Evolutionary conservation across 2,888 invertebrate genomes (phyloP).

Genomic region (Osedax frankpressi): DNA sequence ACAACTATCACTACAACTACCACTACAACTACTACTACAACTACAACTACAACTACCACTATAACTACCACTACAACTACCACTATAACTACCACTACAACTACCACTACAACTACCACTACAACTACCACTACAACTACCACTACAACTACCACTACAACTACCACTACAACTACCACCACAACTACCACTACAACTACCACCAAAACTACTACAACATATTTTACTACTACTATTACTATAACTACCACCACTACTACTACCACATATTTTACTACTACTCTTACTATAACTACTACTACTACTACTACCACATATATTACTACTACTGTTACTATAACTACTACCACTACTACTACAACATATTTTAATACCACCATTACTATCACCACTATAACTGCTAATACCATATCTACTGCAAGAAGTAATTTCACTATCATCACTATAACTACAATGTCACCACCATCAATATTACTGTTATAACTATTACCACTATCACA

Average conservation of each 20-base stretch:
- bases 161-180: neutral
- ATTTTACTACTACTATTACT: neutral
- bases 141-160: neutral
- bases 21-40: too few relatives aligned
- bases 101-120: neutral
- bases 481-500: neutral
- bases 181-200: neutral
- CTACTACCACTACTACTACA: neutral
- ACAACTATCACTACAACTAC: too few relatives aligned
- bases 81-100: neutral
- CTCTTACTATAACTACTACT: neutral
- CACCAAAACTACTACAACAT: neutral
- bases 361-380: neutral
- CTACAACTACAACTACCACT: too few relatives aligned
- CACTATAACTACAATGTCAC: neutral
- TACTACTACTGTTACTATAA: neutral
- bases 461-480: neutral
- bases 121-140: neutral
- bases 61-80: too few relatives aligned
- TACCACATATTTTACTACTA: neutral
- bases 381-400: neutral
- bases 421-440: neutral
- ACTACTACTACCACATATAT: neutral
- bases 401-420: neutral
- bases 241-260: neutral